These are phyloP conservation scores for Drosophila parthenogenetica DNA, from an alignment of 2,888 invertebrate genomes.

Conservation along the genomic window DNA sequence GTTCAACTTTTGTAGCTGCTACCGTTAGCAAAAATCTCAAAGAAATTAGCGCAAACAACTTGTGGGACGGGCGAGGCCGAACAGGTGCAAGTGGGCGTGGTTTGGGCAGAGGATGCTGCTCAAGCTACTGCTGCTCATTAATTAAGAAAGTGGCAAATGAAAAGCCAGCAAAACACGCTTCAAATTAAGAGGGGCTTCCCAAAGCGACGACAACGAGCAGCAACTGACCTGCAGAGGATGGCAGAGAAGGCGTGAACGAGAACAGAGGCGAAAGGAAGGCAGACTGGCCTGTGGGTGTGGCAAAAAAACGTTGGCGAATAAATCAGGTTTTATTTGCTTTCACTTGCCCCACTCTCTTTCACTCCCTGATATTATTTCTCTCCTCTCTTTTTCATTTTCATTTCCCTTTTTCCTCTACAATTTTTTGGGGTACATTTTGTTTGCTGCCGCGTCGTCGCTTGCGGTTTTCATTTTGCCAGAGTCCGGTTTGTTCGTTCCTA, in stretches of 20 bases:
- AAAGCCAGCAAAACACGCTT: constrained; percentile 76
- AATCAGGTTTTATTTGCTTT: constrained; percentile 80
- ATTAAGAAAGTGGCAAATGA: constrained; percentile 81
- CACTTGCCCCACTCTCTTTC: constrained; percentile 58
- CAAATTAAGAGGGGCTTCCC: constrained; percentile 65
- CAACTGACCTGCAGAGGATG: constrained; percentile 37
- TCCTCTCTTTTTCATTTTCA: constrained; percentile 32
- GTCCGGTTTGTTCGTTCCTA: constrained; percentile 21
- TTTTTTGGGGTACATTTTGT: constrained; percentile 46
- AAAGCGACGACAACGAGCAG: constrained; percentile 37
- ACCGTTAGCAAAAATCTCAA: constrained; percentile 68
- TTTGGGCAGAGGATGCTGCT: constrained; percentile 9
- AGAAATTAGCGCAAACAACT: constrained; percentile 77
- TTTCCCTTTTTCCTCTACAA: constrained; percentile 19
- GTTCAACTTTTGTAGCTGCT: constrained; percentile 69
- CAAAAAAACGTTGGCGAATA: constrained; percentile 47
- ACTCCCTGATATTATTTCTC: constrained; percentile 66
- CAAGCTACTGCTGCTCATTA: constrained; percentile 67
- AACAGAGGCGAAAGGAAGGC: not conserved
- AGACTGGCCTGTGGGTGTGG: constrained; percentile 14
- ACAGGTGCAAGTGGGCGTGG: constrained; percentile 32
- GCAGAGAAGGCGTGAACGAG: too few relatives aligned
- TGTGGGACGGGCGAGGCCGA: constrained; percentile 32
- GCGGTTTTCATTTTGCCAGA: constrained; percentile 47
- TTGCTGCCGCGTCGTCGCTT: constrained; percentile 60